Evolutionary conservation across 1,140 invertebrate species (phyloP).

Genomic region (Pseudachorutes palmiensis): DNA sequence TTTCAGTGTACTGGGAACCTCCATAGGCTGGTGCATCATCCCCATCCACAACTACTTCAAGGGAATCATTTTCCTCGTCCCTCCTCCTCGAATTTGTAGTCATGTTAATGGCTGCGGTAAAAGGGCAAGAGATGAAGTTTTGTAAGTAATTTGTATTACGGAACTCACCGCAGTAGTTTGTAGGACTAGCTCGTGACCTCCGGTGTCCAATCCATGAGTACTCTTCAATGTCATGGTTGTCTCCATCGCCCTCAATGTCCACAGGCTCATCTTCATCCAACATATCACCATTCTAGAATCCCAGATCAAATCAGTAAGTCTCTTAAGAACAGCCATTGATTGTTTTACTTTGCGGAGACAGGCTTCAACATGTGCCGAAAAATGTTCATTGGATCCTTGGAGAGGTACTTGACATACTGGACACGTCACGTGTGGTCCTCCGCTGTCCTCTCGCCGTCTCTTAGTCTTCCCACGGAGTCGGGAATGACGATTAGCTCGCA

Average conservation of each 20-base stretch:
- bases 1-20: conserved; percentile 70
- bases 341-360: conserved; percentile 58
- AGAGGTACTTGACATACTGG: conserved; percentile 64
- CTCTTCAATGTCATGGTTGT: conserved; percentile 60
- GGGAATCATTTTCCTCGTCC: conserved; percentile 68
- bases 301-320: background rate
- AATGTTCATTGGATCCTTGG: conserved; percentile 54
- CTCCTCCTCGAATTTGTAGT: conserved; percentile 47
- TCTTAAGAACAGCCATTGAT: background rate
- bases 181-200: conserved; percentile 56
- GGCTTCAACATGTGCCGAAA: conserved; percentile 66
- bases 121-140: conserved; percentile 14
- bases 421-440: conserved; percentile 52
- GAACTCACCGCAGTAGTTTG: conserved; percentile 38
- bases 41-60: conserved; percentile 59
- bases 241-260: conserved; percentile 55
- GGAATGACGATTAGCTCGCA: conserved; percentile 69
- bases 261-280: conserved; percentile 59
- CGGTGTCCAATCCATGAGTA: conserved; percentile 75
- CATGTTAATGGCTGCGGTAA: conserved; percentile 49
- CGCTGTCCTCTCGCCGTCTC: conserved; percentile 55
- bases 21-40: conserved; percentile 69
- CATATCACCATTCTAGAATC: conserved; percentile 40
- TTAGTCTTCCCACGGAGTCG: conserved; percentile 55
- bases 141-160: background rate